Percentiles rank a stretch among this genome's conserved stretches.
Conservation (phyloP, 2,888 invertebrate species). For the Linnaemya tessellans region DNA sequence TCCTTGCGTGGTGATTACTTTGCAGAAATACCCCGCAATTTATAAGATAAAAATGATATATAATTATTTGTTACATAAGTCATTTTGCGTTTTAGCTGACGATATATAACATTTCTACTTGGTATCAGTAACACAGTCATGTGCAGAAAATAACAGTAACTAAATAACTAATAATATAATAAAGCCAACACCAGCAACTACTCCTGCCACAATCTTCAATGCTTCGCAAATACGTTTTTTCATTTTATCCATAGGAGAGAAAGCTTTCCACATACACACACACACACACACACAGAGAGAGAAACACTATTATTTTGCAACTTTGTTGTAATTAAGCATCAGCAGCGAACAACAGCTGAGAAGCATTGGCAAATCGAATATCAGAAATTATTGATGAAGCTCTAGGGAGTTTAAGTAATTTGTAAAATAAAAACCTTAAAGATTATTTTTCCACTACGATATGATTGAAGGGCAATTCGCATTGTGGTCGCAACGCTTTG, state of each 20-base stretch:
- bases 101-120: not conserved
- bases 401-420: conserved; percentile 17
- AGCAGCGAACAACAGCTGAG: not conserved
- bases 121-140: conserved; percentile 38
- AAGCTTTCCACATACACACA: conserved; percentile 3
- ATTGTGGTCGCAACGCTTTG: too few relatives aligned
- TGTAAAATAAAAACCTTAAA: not conserved
- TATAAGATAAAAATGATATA: too few relatives aligned
- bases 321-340: conserved; percentile 14
- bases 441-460: not conserved
- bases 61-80: too few relatives aligned
- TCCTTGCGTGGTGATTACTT: too few relatives aligned
- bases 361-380: conserved; percentile 32
- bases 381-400: conserved; percentile 53
- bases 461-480: not conserved
- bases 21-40: too few relatives aligned
- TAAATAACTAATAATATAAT: conserved; percentile 53
- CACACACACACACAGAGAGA: not conserved
- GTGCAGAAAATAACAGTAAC: conserved; percentile 45
- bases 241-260: not conserved
- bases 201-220: not conserved
- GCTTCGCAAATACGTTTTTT: conserved; percentile 37
- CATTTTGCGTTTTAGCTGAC: too few relatives aligned
- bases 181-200: conserved; percentile 15
- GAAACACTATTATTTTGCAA: not conserved